Conservation (phyloP, 1,140 invertebrate species). For the Drosophila lowei region DNA sequence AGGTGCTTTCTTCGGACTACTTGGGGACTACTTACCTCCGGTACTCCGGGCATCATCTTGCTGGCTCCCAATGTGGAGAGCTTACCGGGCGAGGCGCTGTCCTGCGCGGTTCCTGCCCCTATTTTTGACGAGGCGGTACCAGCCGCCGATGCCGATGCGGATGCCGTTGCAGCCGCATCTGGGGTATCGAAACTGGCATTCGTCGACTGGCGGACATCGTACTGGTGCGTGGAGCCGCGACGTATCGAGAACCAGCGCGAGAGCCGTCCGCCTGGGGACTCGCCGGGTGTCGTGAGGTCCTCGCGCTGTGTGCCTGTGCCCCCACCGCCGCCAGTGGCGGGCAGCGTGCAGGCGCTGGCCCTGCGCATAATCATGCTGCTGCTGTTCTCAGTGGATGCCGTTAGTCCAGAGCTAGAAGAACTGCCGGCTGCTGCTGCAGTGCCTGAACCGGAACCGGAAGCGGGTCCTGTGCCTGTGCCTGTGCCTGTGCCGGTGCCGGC, state of each 20-base stretch:
- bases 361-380: slow-evolving; percentile 72
- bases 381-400: slow-evolving; percentile 5
- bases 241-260: slow-evolving; percentile 93
- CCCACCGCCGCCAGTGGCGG: slow-evolving; percentile 74
- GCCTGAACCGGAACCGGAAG: slow-evolving; percentile 58
- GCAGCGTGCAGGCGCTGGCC: slow-evolving; percentile 79
- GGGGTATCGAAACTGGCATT: slow-evolving; percentile 77
- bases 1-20: background rate
- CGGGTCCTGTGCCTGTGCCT: slow-evolving; percentile 65
- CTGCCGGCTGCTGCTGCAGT: slow-evolving; percentile 41
- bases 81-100: slow-evolving; percentile 65
- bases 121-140: background rate
- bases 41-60: slow-evolving; percentile 89
- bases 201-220: slow-evolving; percentile 85
- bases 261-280: slow-evolving; percentile 88
- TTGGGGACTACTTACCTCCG: slow-evolving; percentile 85
- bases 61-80: slow-evolving; percentile 60
- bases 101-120: slow-evolving; percentile 22
- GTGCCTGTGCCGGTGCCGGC: slow-evolving; percentile 62
- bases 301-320: slow-evolving; percentile 46
- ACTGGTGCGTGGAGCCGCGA: slow-evolving; percentile 90
- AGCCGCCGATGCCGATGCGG: background rate
- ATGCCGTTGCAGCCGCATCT: slow-evolving; percentile 38
- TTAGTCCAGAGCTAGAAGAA: background rate
- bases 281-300: slow-evolving; percentile 84